These are phyloP conservation scores for Meta bourneti DNA, from an alignment of 2,888 invertebrate genomes.

Conservation along the genomic window DNA sequence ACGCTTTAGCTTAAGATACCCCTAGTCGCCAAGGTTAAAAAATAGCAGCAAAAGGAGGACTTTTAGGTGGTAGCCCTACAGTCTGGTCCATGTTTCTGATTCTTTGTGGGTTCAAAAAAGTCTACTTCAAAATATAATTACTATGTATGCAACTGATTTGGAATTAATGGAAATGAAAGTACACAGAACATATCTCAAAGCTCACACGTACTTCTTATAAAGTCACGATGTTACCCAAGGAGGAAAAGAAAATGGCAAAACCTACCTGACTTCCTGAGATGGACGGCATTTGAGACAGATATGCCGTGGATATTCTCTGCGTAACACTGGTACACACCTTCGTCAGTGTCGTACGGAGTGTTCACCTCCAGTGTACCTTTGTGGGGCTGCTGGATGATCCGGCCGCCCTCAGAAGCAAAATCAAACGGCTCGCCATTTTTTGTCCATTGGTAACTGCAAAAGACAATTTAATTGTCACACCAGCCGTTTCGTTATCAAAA, in stretches of 20 bases:
- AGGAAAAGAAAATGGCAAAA: constrained; percentile 1
- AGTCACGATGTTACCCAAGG: no score
- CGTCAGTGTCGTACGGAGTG: constrained; percentile 92
- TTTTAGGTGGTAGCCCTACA: no score
- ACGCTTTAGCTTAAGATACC: no score
- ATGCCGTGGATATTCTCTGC: constrained; percentile 83
- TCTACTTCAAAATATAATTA: background rate
- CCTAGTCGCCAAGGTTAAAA: no score
- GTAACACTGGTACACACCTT: constrained; percentile 84
- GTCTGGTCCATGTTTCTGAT: no score
- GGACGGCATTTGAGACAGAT: constrained; percentile 96
- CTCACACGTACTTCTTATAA: no score
- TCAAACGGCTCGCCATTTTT: constrained; percentile 97
- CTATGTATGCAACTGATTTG: background rate
- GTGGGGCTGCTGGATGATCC: constrained; percentile 95
- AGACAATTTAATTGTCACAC: constrained; percentile 16
- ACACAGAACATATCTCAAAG: background rate
- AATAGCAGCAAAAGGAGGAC: no score
- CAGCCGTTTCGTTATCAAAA: background rate
- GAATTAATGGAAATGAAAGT: background rate
- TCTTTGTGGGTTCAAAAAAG: background rate
- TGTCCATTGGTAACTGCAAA: constrained; percentile 87
- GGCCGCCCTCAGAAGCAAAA: constrained; percentile 94
- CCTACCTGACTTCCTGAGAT: constrained; percentile 89
- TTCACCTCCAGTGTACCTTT: constrained; percentile 95